Evolutionary conservation across 92 coral and sea anemone species (phyloP).

Genomic region (Phenganax subtilis): DNA sequence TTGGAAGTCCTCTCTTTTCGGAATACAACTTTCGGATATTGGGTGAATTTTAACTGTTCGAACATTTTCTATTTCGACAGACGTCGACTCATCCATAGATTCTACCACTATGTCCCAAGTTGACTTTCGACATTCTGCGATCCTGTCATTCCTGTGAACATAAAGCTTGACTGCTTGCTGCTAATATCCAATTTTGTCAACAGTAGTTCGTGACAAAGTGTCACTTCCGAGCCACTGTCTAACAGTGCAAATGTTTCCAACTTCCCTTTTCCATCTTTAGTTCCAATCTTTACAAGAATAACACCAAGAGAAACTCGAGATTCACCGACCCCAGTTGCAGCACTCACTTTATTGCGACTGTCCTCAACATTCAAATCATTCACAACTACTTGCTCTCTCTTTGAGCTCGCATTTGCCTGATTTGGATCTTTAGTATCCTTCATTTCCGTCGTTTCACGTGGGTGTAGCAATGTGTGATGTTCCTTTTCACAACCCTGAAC

Average conservation of each 20-base stretch:
- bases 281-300: too few species aligned
- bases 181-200: constrained; percentile 28
- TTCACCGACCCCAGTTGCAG: too few species aligned
- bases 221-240: constrained; percentile 63
- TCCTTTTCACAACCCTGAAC: constrained; percentile 41
- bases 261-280: too few species aligned
- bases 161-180: constrained; percentile 46
- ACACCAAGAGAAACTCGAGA: too few species aligned
- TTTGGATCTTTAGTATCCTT: too few species aligned
- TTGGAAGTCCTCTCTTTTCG: constrained; percentile 18
- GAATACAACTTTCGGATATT: constrained; percentile 29
- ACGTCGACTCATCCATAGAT: constrained; percentile 50
- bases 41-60: constrained; percentile 53
- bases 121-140: constrained; percentile 43
- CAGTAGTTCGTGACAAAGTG: constrained; percentile 54
- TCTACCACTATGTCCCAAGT: constrained; percentile 42
- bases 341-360: too few species aligned
- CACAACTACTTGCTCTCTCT: too few species aligned
- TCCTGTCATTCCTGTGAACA: constrained; percentile 57
- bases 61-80: constrained; percentile 45
- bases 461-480: constrained; percentile 1
- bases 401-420: too few species aligned
- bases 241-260: background rate
- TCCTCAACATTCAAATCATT: too few species aligned
- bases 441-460: too few species aligned